phyloP scores from a whole-genome alignment of 2,113 vertebrate genomes.

The Desmodus rotundus region DNA sequence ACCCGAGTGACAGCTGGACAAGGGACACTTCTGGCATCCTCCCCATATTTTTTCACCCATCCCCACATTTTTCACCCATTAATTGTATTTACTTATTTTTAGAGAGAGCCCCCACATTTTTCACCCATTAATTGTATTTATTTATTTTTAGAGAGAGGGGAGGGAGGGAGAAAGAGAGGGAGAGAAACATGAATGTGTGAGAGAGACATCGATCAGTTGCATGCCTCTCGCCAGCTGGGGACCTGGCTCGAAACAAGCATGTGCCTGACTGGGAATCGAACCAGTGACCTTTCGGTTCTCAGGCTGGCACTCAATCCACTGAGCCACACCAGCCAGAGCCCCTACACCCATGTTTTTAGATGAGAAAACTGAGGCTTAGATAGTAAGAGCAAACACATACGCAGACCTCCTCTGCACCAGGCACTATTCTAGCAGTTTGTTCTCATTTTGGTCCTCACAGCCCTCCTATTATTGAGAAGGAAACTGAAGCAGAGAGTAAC shows the following conservation, averaged over 20 bases:
- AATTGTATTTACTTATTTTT: too few relatives aligned
- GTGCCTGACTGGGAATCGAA: too few relatives aligned
- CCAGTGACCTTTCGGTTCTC: too few relatives aligned
- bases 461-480: not conserved
- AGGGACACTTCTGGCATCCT: not conserved
- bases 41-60: not conserved
- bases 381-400: not conserved
- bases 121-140: too few relatives aligned
- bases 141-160: too few relatives aligned
- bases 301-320: too few relatives aligned
- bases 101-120: slow-evolving; percentile 11
- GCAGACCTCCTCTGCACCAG: not conserved
- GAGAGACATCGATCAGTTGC: too few relatives aligned
- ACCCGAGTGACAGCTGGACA: not conserved
- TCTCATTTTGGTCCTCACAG: not conserved
- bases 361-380: not conserved
- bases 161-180: too few relatives aligned
- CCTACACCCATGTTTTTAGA: not conserved
- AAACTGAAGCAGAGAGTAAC: not conserved
- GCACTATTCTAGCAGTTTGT: not conserved
- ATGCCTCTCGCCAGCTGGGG: too few relatives aligned
- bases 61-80: not conserved
- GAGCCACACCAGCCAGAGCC: too few relatives aligned
- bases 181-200: too few relatives aligned
- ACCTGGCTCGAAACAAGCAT: too few relatives aligned